phyloP scores from a whole-genome alignment of 2,888 invertebrate species.

The Platerodrilus igneus region DNA sequence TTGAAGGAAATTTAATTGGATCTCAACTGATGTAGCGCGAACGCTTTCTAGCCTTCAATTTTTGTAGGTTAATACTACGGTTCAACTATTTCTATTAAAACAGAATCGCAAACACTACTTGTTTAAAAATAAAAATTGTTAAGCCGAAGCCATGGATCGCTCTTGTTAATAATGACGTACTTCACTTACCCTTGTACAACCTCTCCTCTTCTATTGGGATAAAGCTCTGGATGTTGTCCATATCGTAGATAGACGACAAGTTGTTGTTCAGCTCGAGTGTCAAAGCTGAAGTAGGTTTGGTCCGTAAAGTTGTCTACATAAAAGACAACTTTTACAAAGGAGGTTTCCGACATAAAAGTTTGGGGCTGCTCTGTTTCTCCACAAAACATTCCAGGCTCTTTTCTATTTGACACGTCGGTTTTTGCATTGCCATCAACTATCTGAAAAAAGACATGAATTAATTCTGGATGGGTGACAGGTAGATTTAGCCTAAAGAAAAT shows the following conservation, averaged over 20 bases:
- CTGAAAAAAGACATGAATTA: constrained; percentile 51
- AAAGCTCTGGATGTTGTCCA: constrained; percentile 90
- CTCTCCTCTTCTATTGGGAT: constrained; percentile 85
- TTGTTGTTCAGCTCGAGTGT: constrained; percentile 84
- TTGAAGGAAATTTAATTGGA: constrained; percentile 1
- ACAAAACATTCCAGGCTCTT: constrained; percentile 86
- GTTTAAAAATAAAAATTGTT: background rate
- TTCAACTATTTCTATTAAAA: no score
- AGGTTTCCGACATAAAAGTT: constrained; percentile 91
- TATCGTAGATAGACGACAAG: constrained; percentile 85
- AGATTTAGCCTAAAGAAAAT: no score
- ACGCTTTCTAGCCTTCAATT: no score
- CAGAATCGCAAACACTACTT: background rate
- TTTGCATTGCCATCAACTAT: constrained; percentile 88
- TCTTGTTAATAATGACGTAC: constrained; percentile 1
- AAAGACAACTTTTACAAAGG: constrained; percentile 86
- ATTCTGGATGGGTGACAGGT: no score
- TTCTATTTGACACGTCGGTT: constrained; percentile 81
- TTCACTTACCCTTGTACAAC: constrained; percentile 72
- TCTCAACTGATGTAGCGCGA: no score
- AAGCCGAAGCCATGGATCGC: background rate
- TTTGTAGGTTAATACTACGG: no score
- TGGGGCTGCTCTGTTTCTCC: constrained; percentile 92
- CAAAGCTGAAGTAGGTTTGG: constrained; percentile 83
- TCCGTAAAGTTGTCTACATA: constrained; percentile 91